phyloP scores from a whole-genome alignment of 2,113 vertebrate species.

The Eurypyga helias region DNA sequence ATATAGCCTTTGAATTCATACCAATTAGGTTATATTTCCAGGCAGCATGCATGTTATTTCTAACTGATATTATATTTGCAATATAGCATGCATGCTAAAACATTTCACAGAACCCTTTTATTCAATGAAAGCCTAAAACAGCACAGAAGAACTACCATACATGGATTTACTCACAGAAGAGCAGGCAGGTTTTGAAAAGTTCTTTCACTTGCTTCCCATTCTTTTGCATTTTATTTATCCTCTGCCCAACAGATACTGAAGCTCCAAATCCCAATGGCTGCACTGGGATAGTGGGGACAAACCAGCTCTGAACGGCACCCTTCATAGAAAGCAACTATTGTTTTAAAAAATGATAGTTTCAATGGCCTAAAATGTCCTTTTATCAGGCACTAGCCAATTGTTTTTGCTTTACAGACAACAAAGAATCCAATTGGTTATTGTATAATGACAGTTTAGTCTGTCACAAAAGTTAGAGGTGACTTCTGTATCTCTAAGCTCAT shows the following conservation, averaged over 20 bases:
- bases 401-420: not conserved
- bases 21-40: not conserved
- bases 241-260: not conserved
- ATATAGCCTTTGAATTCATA: not conserved
- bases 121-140: not conserved
- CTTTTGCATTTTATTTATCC: not conserved
- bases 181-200: not conserved
- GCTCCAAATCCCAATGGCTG: not conserved
- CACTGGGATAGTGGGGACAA: not conserved
- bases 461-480: accelerated
- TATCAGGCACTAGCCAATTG: not conserved
- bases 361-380: not conserved
- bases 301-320: not conserved
- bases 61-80: not conserved
- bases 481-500: not conserved
- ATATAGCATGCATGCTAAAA: not conserved
- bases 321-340: not conserved
- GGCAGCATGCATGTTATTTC: not conserved
- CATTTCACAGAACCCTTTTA: not conserved
- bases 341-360: not conserved
- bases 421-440: not conserved
- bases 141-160: not conserved
- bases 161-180: not conserved
- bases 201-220: not conserved
- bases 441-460: not conserved